Conservation (phyloP, 2,797 vertebrate genomes). For the Peromyscus attwateri region DNA sequence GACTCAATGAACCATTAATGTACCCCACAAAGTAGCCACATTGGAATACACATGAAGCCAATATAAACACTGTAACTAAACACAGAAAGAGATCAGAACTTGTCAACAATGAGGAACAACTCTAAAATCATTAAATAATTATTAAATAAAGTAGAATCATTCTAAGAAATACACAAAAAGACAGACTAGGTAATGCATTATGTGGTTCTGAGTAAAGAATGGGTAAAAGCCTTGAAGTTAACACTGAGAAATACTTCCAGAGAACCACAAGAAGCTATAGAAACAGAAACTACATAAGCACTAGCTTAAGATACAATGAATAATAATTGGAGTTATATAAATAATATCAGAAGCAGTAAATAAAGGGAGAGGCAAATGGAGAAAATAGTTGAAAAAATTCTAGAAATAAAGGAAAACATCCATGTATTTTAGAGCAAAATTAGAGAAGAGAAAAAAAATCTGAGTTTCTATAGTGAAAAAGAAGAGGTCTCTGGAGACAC, state of each 20-base stretch:
- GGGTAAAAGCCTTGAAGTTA: neutral
- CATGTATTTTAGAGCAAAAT: neutral
- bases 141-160: neutral
- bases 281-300: neutral
- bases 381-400: neutral
- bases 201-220: neutral
- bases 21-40: neutral
- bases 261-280: neutral
- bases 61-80: neutral
- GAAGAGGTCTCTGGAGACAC: neutral
- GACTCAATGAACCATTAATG: neutral
- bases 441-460: neutral
- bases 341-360: neutral
- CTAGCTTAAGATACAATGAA: neutral
- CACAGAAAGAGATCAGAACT: neutral
- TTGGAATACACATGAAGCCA: neutral
- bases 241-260: neutral
- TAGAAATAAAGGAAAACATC: neutral
- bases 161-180: neutral
- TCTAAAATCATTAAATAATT: too few species aligned
- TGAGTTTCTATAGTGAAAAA: neutral
- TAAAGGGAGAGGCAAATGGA: neutral
- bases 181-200: neutral
- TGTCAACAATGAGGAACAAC: neutral
- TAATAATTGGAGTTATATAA: neutral